These are phyloP conservation scores for Tromatobia lineatoria DNA, from an alignment of 2,888 invertebrate genomes.

Conservation along the genomic window DNA sequence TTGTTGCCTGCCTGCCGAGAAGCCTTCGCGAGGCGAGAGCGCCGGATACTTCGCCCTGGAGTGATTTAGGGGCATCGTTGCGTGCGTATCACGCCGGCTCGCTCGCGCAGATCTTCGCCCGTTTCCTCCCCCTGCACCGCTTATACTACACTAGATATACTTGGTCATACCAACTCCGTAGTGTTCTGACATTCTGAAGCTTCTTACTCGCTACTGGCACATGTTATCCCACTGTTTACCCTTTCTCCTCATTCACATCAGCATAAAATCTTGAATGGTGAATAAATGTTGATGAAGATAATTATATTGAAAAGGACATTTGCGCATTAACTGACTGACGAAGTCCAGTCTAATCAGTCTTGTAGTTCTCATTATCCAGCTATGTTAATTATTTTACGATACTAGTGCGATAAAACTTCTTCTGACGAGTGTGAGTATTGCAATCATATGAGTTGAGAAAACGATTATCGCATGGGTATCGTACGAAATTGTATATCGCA, in stretches of 20 bases:
- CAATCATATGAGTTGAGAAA: too few species aligned
- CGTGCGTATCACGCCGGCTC: slow-evolving; percentile 82
- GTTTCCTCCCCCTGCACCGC: slow-evolving; percentile 56
- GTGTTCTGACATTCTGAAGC: slow-evolving; percentile 46
- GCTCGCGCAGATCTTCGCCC: slow-evolving; percentile 66
- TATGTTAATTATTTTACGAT: too few species aligned
- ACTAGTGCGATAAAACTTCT: too few species aligned
- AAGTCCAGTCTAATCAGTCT: too few species aligned
- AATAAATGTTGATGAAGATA: too few species aligned
- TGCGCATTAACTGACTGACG: neutral
- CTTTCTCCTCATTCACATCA: too few species aligned
- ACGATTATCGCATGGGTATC: too few species aligned
- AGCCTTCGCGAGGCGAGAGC: slow-evolving; percentile 68
- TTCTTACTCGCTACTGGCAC: slow-evolving; percentile 13
- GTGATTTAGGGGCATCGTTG: slow-evolving; percentile 84
- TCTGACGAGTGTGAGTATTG: too few species aligned
- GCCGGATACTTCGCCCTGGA: slow-evolving; percentile 75
- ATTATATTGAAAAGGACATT: too few species aligned
- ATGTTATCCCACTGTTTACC: slow-evolving; percentile 5
- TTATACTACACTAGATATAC: slow-evolving; percentile 57
- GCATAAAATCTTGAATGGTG: too few species aligned
- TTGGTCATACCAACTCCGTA: slow-evolving; percentile 43
- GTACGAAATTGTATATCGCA: too few species aligned
- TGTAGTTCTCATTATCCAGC: too few species aligned
- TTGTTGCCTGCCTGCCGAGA: slow-evolving; percentile 67